Percentiles rank a stretch among this genome's conserved stretches.
Evolutionary conservation across 2,797 vertebrate genomes (phyloP).

Genomic region (Knipowitschia caucasica): DNA sequence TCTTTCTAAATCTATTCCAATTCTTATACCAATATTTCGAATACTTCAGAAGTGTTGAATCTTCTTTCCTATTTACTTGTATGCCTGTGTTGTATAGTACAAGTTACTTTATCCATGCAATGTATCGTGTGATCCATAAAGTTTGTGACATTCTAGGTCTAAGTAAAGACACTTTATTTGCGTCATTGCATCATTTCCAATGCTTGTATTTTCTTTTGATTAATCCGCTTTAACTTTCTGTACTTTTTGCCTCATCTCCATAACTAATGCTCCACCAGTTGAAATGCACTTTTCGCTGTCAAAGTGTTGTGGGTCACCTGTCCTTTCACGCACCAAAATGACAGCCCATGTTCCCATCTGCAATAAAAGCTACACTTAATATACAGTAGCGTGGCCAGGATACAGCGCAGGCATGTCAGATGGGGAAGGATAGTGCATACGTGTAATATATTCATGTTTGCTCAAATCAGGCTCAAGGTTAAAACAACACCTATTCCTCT

Average conservation of each 20-base stretch:
- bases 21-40: too few relatives aligned
- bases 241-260: background rate
- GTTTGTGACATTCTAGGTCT: too few relatives aligned
- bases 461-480: conserved; percentile 77
- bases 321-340: conserved; percentile 54
- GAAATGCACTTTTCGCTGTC: conserved; percentile 26
- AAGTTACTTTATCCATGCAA: too few relatives aligned
- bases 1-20: too few relatives aligned
- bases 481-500: conserved; percentile 76
- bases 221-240: conserved; percentile 7
- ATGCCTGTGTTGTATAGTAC: too few relatives aligned
- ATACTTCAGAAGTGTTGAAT: too few relatives aligned
- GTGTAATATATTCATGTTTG: conserved; percentile 76
- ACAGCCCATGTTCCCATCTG: conserved; percentile 60
- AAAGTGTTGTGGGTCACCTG: conserved; percentile 48
- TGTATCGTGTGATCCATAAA: too few relatives aligned
- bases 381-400: conserved; percentile 55
- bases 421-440: conserved; percentile 49
- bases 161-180: too few relatives aligned
- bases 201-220: too few relatives aligned
- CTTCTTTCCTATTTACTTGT: too few relatives aligned
- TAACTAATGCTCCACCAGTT: conserved; percentile 11
- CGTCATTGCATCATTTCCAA: too few relatives aligned
- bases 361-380: conserved; percentile 58
- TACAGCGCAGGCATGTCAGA: conserved; percentile 51